phyloP scores from a whole-genome alignment of 2,797 vertebrate genomes.

The Hydrolagus colliei region DNA sequence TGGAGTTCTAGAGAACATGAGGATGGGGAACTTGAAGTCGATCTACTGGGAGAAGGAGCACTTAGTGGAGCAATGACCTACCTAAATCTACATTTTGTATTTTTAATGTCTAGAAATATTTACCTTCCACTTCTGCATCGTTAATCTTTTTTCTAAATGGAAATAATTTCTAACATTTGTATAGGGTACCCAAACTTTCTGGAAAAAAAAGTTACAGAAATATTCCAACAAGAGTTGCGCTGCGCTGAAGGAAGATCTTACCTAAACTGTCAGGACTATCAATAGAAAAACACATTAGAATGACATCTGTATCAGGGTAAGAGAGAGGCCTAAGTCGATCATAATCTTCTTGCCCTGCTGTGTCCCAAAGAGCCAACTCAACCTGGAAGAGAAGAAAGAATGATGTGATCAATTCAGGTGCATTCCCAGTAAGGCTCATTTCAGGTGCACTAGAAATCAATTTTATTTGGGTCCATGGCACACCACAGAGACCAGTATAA shows the following conservation, averaged over 20 bases:
- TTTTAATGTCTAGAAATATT: not conserved
- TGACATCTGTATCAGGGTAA: slow-evolving; percentile 96
- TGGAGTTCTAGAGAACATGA: too few species aligned
- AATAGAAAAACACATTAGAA: slow-evolving; percentile 98
- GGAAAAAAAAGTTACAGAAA: not conserved
- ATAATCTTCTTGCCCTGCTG: slow-evolving; percentile 95
- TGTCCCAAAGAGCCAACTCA: slow-evolving; percentile 95
- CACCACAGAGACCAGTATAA: too few species aligned
- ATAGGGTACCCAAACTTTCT: not conserved
- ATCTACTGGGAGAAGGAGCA: too few species aligned
- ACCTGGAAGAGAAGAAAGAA: slow-evolving; percentile 59
- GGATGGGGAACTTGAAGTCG: too few species aligned
- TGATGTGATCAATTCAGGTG: not conserved
- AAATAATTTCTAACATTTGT: not conserved
- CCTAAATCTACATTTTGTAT: too few species aligned
- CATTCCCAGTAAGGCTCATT: not conserved
- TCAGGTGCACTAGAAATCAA: not conserved
- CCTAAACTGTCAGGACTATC: slow-evolving; percentile 99
- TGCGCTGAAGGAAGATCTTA: slow-evolving; percentile 47
- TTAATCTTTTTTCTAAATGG: not conserved
- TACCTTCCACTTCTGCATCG: not conserved
- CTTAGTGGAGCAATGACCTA: too few species aligned
- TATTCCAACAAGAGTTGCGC: not conserved
- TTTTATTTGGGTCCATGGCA: too few species aligned
- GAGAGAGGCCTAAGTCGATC: slow-evolving; percentile 94